Conservation (phyloP, 2,797 vertebrate species). For the Emydoidea blandingii region DNA sequence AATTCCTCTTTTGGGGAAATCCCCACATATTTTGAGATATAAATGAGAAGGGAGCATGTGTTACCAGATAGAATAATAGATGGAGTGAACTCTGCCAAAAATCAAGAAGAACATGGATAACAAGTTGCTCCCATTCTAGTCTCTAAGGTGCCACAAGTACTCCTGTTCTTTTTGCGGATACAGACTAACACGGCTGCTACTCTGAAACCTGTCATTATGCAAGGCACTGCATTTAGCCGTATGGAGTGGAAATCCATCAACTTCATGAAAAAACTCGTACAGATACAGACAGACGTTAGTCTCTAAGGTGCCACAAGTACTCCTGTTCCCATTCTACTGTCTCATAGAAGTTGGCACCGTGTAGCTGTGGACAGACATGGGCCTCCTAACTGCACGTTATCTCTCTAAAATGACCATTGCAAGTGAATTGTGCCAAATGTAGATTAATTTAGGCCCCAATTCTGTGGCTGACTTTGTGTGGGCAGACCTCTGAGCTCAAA, state of each 20-base stretch:
- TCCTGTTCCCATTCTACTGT: background rate
- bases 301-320: no score
- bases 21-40: background rate
- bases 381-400: background rate
- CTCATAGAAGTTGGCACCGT: background rate
- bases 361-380: background rate
- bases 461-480: background rate
- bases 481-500: background rate
- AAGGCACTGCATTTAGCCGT: no score
- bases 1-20: background rate
- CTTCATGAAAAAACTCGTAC: no score
- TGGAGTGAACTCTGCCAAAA: background rate
- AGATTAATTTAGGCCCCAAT: background rate
- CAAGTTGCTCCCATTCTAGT: background rate
- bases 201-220: no score
- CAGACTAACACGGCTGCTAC: no score
- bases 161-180: no score
- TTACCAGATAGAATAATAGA: fast-evolving
- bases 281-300: no score
- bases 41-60: background rate
- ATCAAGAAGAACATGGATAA: background rate
- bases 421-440: background rate
- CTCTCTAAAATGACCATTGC: background rate
- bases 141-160: no score
- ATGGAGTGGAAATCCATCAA: no score